Percentiles rank a stretch among this genome's conserved stretches.
Conservation (phyloP, 37 sponge, comb jelly and placozoan species). For the Theonella swinhoei region DNA sequence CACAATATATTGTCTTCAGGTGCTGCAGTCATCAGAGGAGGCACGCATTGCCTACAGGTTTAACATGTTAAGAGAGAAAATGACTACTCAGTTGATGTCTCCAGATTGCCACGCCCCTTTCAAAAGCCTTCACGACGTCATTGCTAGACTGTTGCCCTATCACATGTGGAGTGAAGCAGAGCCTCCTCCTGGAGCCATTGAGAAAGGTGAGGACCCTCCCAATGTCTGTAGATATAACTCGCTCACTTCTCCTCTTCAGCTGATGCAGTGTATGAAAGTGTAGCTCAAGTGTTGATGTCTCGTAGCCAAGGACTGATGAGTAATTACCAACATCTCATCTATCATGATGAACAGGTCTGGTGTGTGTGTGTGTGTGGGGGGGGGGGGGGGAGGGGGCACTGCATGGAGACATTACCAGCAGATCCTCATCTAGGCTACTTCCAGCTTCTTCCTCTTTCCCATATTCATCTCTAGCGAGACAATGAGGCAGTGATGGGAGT, state of each 20-base stretch:
- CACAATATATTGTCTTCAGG: conserved; percentile 8
- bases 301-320: conserved; percentile 52
- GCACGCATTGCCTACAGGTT: conserved; percentile 65
- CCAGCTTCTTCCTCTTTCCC: too few relatives aligned
- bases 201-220: conserved; percentile 45
- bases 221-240: background rate
- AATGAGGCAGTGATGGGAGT: conserved; percentile 4
- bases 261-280: conserved; percentile 73
- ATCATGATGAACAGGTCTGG: conserved; percentile 33
- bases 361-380: too few relatives aligned
- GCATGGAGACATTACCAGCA: too few relatives aligned
- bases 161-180: conserved; percentile 54
- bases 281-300: conserved; percentile 61
- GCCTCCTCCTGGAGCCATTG: conserved; percentile 57
- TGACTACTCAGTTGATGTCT: conserved; percentile 40
- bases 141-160: conserved; percentile 59
- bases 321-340: conserved; percentile 30
- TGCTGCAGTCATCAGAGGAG: conserved; percentile 67
- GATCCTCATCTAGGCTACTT: too few relatives aligned
- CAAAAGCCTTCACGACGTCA: conserved; percentile 37
- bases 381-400: too few relatives aligned
- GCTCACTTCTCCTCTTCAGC: conserved; percentile 10
- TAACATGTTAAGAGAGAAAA: conserved; percentile 53
- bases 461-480: background rate
- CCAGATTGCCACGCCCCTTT: conserved; percentile 47